A percentile compares a stretch with the other conserved stretches of the same genome.
phyloP scores from a whole-genome alignment of 2,888 invertebrate genomes.

The Gerris lacustris region DNA sequence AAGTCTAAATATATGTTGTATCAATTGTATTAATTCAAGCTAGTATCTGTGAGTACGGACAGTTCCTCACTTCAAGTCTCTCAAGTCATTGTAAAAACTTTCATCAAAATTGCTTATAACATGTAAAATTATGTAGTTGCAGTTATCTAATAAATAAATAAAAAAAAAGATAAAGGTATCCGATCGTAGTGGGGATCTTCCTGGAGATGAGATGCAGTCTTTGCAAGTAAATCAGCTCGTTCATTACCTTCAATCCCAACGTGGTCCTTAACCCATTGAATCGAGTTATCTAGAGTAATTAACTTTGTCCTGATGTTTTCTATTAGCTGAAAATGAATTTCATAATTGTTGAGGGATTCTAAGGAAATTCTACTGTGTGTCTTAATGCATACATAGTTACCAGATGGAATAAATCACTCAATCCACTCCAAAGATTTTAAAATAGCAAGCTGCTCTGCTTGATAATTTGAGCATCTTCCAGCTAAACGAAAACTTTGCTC shows the following conservation, averaged over 20 bases:
- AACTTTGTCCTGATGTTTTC: background rate
- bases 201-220: background rate
- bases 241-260: background rate
- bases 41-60: no score
- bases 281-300: slow-evolving; percentile 4
- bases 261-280: background rate
- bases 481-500: background rate
- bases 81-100: no score
- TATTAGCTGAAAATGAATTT: background rate
- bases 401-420: background rate
- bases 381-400: no score
- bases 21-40: no score
- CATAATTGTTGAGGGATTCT: background rate
- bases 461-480: background rate
- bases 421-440: slow-evolving; percentile 3
- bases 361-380: background rate
- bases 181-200: no score
- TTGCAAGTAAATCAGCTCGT: background rate
- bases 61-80: no score
- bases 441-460: background rate
- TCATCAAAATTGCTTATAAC: no score
- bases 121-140: no score
- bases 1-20: no score
- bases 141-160: no score
- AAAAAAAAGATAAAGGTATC: background rate